A percentile compares a stretch with the other conserved stretches of the same genome.
Conservation (phyloP, 2,113 vertebrate genomes). For the Climacteris rufus region DNA sequence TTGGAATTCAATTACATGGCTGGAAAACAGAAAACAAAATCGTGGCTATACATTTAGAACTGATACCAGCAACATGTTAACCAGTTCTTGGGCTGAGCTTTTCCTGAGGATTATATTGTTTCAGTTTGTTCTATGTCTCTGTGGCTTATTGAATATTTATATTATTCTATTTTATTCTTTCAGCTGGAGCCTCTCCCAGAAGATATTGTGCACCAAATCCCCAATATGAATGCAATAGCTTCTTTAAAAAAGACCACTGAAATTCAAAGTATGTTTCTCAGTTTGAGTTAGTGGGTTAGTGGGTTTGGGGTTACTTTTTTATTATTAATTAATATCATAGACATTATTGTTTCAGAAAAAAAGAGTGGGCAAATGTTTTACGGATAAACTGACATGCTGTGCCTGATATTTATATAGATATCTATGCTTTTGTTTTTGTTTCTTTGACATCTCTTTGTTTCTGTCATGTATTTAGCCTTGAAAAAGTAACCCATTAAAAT, state of each 20-base stretch:
- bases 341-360: background rate
- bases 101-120: conserved; percentile 52
- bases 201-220: conserved; percentile 72
- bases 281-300: background rate
- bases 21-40: conserved; percentile 68
- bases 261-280: conserved; percentile 79
- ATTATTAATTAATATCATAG: background rate
- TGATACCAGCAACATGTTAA: conserved; percentile 53
- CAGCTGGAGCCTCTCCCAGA: conserved; percentile 78
- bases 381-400: background rate
- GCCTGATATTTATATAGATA: background rate
- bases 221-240: conserved; percentile 74
- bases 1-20: conserved; percentile 76
- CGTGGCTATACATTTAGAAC: conserved; percentile 42
- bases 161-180: conserved; percentile 63
- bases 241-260: conserved; percentile 78
- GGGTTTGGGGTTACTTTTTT: background rate
- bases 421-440: background rate
- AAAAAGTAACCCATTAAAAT: background rate
- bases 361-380: background rate
- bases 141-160: conserved; percentile 49
- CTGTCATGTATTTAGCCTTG: background rate
- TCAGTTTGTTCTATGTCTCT: conserved; percentile 52
- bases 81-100: conserved; percentile 38
- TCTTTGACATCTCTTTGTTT: background rate